Percentiles rank a stretch among this genome's conserved stretches.
These are phyloP conservation scores for Spea hammondii DNA, from an alignment of 2,797 vertebrate genomes.

Conservation along the genomic window DNA sequence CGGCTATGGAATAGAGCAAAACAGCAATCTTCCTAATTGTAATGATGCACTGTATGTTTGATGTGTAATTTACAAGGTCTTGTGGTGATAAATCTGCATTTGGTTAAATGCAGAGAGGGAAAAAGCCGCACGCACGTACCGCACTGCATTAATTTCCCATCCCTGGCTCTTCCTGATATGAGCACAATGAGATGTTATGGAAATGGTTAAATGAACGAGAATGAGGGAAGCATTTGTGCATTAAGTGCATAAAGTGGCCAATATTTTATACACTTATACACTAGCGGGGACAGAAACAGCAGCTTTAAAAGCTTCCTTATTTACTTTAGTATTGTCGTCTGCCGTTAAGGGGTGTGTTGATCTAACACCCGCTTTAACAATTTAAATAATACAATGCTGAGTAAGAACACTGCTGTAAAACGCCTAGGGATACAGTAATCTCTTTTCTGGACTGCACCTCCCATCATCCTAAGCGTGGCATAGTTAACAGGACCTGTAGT, in stretches of 20 bases:
- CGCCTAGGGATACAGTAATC: too few relatives aligned
- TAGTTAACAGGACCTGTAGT: too few relatives aligned
- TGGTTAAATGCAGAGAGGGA: conserved; percentile 35
- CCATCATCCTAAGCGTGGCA: too few relatives aligned
- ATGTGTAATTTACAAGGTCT: conserved; percentile 47
- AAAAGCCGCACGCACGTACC: conserved; percentile 2
- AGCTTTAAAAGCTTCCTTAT: conserved; percentile 65
- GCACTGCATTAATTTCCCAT: conserved; percentile 29
- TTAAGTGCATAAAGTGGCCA: conserved; percentile 61
- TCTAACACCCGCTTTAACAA: conserved; percentile 10
- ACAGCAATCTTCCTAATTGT: conserved; percentile 49
- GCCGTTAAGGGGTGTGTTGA: not conserved
- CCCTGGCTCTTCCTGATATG: not conserved
- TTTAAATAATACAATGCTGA: not conserved
- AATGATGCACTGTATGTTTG: conserved; percentile 46
- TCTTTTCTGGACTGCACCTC: too few relatives aligned
- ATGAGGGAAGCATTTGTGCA: conserved; percentile 34
- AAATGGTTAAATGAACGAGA: conserved; percentile 47
- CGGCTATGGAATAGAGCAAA: conserved; percentile 36
- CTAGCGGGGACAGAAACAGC: conserved; percentile 61
- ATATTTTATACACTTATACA: conserved; percentile 61
- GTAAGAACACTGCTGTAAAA: not conserved
- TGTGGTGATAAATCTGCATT: conserved; percentile 46
- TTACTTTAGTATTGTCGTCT: conserved; percentile 56
- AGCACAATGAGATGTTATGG: not conserved